Evolutionary conservation across 2,888 invertebrate genomes (phyloP), one percentile per base, ranked within the genome.

Genomic region (Tetranychus truncatus): DNA sequence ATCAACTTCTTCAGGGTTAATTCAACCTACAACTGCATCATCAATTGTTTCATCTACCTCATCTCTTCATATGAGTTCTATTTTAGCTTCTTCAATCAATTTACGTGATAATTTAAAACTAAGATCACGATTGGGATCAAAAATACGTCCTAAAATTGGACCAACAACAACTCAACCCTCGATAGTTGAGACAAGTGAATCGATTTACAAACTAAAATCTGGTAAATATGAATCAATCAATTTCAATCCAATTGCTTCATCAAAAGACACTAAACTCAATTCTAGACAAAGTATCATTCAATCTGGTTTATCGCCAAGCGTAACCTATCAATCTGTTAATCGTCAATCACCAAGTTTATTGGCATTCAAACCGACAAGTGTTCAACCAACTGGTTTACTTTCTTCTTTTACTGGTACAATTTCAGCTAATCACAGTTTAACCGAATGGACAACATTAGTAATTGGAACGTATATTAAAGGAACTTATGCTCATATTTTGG

Each of bases 401-500:
- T 24, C 21, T 21, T 69, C 69, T 6, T 24, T 74, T 20, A 76
- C 24, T 73, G 75, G 72, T 72, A 74, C 85, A 0, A 81, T 86
- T 9, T 85, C 85, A 75, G 86, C 7, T 82, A 83, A 84, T 76
- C 85, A 84, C 8, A 85, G 84, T 0, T 86, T 86, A 0, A 86
- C 86, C 0, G 83, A 85, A 72, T 85, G 84, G 78, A 86, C 85
- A 69, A 86, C 85, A 8, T 82, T 83, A 15, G 84, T 86, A 74
- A 85, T 84, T 76, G 86, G 86, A 6, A 86, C 86, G 0, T 84
- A 84, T 55, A 81, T 85, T 18, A 84, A 85, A 45, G 85, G 83
- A 0, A 84, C 84, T 78, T 86, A 86, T 76, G 84, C 85, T 1
- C 85, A 86, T 78, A 81, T 86, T 24, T 84, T 85, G 73, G 84